A percentile compares a stretch with the other conserved stretches of the same genome.
Evolutionary conservation across 1,140 invertebrate species (phyloP).

Genomic region (Venturia canescens): DNA sequence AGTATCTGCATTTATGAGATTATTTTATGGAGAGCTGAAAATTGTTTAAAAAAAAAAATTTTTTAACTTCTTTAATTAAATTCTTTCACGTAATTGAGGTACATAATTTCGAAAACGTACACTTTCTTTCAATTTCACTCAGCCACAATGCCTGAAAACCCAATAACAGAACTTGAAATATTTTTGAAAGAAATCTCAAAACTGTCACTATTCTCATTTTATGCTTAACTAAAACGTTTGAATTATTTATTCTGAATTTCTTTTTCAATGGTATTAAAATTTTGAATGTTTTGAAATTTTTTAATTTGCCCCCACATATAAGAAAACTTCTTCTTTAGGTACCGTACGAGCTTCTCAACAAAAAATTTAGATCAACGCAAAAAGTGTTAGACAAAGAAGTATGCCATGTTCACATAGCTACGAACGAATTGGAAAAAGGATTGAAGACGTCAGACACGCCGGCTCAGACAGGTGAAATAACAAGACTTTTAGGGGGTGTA

Average conservation of each 20-base stretch:
- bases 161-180: no score
- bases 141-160: no score
- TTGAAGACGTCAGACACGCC: slow-evolving; percentile 78
- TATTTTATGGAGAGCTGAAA: no score
- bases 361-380: slow-evolving; percentile 96
- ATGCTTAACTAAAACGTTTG: no score
- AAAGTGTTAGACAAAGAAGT: slow-evolving; percentile 96
- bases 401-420: slow-evolving; percentile 88
- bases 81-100: no score
- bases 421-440: slow-evolving; percentile 89
- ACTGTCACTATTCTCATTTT: no score
- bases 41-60: no score
- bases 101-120: no score
- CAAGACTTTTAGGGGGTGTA: slow-evolving; percentile 89
- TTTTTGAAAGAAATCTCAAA: no score
- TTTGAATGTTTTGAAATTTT: slow-evolving; percentile 49
- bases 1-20: no score
- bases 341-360: slow-evolving; percentile 98
- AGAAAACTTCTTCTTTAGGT: slow-evolving; percentile 81
- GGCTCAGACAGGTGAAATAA: slow-evolving; percentile 84
- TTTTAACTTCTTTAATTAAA: no score
- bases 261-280: background rate
- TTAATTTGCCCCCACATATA: slow-evolving; percentile 48
- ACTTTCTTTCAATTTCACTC: no score
- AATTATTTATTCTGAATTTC: background rate